Conservation (phyloP, 2,113 vertebrate species). For the Chelonoidis abingdonii region DNA sequence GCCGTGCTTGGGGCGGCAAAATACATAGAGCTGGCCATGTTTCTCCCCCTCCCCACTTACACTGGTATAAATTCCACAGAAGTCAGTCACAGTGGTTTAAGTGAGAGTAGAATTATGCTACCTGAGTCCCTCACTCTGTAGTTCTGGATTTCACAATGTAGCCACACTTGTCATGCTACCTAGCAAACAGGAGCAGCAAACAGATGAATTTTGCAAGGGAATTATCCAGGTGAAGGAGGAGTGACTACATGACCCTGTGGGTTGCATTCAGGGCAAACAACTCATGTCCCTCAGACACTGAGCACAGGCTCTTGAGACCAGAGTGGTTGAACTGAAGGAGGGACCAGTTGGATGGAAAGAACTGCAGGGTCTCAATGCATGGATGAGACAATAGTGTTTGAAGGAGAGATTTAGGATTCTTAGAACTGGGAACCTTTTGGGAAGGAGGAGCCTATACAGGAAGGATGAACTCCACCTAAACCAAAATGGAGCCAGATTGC, state of each 20-base stretch:
- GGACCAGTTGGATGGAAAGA: too few species aligned
- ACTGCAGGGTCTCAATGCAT: too few species aligned
- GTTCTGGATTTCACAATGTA: background rate
- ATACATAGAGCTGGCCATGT: background rate
- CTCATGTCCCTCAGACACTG: background rate
- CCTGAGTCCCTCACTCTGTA: background rate
- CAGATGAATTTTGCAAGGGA: background rate
- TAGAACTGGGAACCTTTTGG: too few species aligned
- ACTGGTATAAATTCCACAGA: slow-evolving; percentile 1
- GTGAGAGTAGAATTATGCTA: slow-evolving; percentile 2
- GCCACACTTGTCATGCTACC: background rate
- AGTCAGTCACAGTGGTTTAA: background rate
- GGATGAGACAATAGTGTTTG: too few species aligned
- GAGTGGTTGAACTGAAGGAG: background rate
- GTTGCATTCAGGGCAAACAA: background rate
- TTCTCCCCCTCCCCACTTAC: background rate
- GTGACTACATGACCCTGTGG: background rate
- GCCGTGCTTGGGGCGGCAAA: too few species aligned
- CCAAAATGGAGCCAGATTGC: too few species aligned
- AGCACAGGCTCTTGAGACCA: background rate
- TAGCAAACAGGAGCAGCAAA: background rate
- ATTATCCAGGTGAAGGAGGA: background rate
- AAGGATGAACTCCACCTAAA: too few species aligned
- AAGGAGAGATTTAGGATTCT: too few species aligned
- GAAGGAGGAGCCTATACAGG: too few species aligned